Percentiles rank a stretch among this genome's conserved stretches.
Conservation (phyloP, 1,140 invertebrate species). For the Ips typographus region DNA sequence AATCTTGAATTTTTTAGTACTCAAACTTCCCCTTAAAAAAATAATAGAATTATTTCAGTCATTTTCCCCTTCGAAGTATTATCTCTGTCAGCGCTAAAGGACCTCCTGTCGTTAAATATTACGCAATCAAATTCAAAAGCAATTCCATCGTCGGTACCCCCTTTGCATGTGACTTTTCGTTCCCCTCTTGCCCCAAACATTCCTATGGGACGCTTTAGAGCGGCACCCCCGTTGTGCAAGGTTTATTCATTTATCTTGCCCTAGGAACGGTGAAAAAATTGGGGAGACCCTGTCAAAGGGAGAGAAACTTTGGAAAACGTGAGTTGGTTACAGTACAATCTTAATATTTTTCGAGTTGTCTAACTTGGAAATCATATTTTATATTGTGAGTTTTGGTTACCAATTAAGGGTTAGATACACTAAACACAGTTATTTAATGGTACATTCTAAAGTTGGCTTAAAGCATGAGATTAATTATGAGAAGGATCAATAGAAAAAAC, state of each 20-base stretch:
- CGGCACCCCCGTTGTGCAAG: slow-evolving; percentile 16
- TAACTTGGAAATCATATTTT: background rate
- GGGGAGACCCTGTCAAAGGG: background rate
- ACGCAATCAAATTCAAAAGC: slow-evolving; percentile 14
- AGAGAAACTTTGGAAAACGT: slow-evolving; percentile 6
- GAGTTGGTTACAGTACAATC: background rate
- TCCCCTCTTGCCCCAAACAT: slow-evolving; percentile 1
- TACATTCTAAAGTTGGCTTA: too few species aligned
- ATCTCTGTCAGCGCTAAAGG: background rate
- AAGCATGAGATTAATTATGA: too few species aligned
- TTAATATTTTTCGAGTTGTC: slow-evolving; percentile 1
- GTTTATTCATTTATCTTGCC: slow-evolving; percentile 21
- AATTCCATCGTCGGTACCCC: background rate
- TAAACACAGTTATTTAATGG: too few species aligned
- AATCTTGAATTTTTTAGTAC: too few species aligned
- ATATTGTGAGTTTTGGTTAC: too few species aligned
- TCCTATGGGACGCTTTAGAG: slow-evolving; percentile 20
- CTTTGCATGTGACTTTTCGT: slow-evolving; percentile 15
- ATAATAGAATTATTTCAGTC: too few species aligned
- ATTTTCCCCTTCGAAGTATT: too few species aligned
- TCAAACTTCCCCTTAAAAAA: too few species aligned
- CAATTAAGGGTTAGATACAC: too few species aligned
- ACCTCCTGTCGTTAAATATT: slow-evolving; percentile 17
- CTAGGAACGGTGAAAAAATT: slow-evolving; percentile 3
- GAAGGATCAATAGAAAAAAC: too few species aligned